Conservation (phyloP, 2,113 vertebrate species). For the Dasyurus viverrinus region DNA sequence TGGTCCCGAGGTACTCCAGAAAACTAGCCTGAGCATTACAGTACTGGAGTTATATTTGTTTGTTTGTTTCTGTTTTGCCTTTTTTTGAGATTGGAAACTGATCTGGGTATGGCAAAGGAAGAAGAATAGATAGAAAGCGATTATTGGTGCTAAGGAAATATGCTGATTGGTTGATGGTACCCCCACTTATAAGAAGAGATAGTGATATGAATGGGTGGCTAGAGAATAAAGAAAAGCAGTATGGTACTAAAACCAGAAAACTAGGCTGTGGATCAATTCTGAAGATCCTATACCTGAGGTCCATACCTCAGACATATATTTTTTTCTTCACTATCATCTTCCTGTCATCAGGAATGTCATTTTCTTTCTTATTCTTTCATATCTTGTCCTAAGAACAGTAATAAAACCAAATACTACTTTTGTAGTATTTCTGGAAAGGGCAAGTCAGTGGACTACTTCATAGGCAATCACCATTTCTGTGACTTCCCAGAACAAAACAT, state of each 20-base stretch:
- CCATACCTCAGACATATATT: background rate
- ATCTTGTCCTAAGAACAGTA: background rate
- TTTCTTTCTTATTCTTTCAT: background rate
- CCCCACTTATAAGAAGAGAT: background rate
- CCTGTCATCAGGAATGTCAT: background rate
- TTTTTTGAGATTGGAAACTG: background rate
- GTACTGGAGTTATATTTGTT: background rate
- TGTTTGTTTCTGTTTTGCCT: too few relatives aligned
- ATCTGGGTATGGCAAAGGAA: background rate
- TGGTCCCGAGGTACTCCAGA: too few relatives aligned
- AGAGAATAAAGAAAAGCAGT: background rate
- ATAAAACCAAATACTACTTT: background rate
- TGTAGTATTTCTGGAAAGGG: background rate
- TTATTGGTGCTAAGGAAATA: background rate
- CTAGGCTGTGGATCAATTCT: background rate
- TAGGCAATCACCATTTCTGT: background rate
- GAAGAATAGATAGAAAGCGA: background rate
- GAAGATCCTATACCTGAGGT: background rate
- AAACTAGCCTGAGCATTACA: too few relatives aligned
- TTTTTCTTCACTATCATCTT: background rate
- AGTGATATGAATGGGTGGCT: background rate
- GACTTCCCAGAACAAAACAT: background rate
- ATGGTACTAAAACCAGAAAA: background rate
- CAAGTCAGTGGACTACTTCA: background rate
- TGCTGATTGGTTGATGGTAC: background rate